Base-by-base conservation (phyloP, 2,113 vertebrate species). In the Lampris incognitus region DNA sequence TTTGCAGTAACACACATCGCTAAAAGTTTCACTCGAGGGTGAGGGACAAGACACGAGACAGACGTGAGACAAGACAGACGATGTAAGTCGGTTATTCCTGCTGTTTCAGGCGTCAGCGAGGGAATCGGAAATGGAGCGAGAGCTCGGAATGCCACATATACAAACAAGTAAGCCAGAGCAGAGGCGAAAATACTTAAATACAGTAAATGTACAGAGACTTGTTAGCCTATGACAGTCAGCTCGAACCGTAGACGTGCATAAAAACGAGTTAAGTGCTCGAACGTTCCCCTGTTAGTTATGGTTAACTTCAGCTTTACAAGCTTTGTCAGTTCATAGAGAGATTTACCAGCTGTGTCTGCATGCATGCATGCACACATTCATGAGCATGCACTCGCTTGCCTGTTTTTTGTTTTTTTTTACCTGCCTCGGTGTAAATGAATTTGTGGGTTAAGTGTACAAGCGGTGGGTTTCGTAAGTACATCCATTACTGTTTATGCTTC, bases 161-260 rank as follows among this genome's bases (percentile, higher is more conserved):
- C 76, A 91, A 94, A 95, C 94, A 95, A 95, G 94, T 95, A 93
- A 92, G 88, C 62, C 77, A 76, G 60, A 74, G 73, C 41, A 59
- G 46, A 77, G 71, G 69, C 48, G 83, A 54, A 69, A 78, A 84
- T 48, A 81, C 55, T 81, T 89, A 87, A 89, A 89, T 83, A 89
- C 65, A 81, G 81, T 56, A 57, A 65, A 70, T 62, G 50, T 74
- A 65, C 64, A 82, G 60, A 68, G 42, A 74, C 38, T 42, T 85
- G 50, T 78, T 89, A 88, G 54, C 50, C 42, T 88, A 74, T 66
- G 68, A 82, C 13, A 70, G 50, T 52, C 52, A 57, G 36, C 24
- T 57, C 42, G 66, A 69, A 64, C 2, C 51, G 11, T 42, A 52
- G 84, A 51, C 46, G 11, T 76, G 76, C 64, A 79, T 58, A 55